Conservation (phyloP, 1,140 invertebrate genomes). For the Andricus grossulariae region DNA sequence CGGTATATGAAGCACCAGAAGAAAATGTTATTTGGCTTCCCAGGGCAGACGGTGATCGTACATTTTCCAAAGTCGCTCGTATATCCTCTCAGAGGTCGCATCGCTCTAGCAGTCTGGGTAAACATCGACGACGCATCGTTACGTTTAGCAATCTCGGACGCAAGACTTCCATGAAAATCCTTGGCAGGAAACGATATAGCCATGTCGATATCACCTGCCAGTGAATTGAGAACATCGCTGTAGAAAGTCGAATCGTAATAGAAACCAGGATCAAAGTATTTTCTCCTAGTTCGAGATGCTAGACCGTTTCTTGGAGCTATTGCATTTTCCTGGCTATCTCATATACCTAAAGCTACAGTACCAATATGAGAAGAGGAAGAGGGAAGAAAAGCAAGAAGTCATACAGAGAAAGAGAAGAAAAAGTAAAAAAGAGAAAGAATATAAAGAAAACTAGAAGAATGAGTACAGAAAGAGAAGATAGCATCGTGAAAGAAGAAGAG, state of each 20-base stretch:
- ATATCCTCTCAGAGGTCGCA: too few species aligned
- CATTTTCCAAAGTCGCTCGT: background rate
- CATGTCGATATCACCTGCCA: constrained; percentile 53
- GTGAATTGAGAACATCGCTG: constrained; percentile 35
- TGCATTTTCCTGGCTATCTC: constrained; percentile 9
- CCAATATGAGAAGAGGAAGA: background rate
- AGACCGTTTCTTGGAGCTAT: background rate
- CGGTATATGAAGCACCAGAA: too few species aligned
- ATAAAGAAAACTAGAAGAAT: background rate
- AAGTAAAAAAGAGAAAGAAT: background rate
- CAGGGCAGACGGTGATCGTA: too few species aligned
- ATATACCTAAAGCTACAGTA: constrained; percentile 2
- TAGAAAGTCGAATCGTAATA: constrained; percentile 38
- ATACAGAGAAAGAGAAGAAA: background rate
- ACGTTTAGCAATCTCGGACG: constrained; percentile 54
- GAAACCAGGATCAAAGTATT: constrained; percentile 35
- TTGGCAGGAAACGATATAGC: constrained; percentile 4
- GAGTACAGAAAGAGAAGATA: background rate
- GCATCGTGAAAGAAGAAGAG: background rate
- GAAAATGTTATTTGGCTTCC: too few species aligned
- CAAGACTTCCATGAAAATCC: constrained; percentile 51
- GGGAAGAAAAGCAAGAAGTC: background rate
- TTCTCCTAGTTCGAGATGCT: constrained; percentile 37
- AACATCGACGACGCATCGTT: constrained; percentile 59
- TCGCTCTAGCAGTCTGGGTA: constrained; percentile 53